These are phyloP conservation scores for Drosophila kanapiae DNA, from an alignment of 1,140 invertebrate species.

Conservation along the genomic window DNA sequence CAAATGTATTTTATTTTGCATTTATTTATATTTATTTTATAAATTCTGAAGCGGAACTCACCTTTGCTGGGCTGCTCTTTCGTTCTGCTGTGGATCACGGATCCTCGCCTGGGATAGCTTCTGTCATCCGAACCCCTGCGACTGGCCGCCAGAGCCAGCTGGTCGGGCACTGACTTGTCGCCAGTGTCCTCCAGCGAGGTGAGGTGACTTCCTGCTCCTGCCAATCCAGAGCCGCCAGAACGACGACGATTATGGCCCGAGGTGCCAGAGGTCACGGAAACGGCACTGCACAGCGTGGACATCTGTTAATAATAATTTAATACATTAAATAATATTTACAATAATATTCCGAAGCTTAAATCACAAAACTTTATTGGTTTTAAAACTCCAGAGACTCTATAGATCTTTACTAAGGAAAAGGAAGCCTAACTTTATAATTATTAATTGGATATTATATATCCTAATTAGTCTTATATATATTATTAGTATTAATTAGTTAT, in stretches of 20 bases:
- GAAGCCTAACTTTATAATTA: too few species aligned
- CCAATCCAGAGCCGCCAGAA: background rate
- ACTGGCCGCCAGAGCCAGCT: constrained; percentile 62
- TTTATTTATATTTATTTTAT: background rate
- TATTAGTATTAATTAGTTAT: too few species aligned
- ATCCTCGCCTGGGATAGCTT: constrained; percentile 51
- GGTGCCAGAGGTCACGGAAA: constrained; percentile 44
- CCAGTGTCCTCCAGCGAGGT: constrained; percentile 50
- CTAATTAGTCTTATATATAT: too few species aligned
- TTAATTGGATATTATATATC: too few species aligned
- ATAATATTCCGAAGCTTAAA: too few species aligned
- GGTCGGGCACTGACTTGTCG: constrained; percentile 65
- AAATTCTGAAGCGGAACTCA: background rate
- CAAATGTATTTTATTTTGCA: background rate
- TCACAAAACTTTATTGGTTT: too few species aligned
- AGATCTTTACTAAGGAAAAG: too few species aligned
- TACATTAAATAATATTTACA: too few species aligned
- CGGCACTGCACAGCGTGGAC: constrained; percentile 18
- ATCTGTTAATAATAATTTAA: constrained; percentile 12
- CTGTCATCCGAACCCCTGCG: constrained; percentile 53
- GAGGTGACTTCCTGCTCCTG: background rate
- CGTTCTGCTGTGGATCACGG: constrained; percentile 9
- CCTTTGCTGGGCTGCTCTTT: constrained; percentile 52
- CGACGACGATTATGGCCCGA: constrained; percentile 47
- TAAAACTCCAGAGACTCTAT: too few species aligned